Conservation (phyloP, 2,888 invertebrate genomes). For the Melanostoma scalare region DNA sequence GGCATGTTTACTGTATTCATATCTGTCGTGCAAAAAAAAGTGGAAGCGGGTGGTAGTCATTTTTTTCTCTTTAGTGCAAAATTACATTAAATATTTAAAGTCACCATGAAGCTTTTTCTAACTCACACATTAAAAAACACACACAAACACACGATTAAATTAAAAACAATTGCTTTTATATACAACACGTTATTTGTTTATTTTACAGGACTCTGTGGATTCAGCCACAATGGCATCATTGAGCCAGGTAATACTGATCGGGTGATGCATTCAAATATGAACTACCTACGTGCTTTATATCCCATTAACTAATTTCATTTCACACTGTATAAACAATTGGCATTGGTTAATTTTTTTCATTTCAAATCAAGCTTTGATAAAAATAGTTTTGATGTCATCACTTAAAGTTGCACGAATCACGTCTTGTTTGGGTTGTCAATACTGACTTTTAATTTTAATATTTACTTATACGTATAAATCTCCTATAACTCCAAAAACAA, state of each 20-base stretch:
- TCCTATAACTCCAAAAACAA: neutral
- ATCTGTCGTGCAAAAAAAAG: constrained; percentile 38
- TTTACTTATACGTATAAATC: neutral
- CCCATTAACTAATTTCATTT: constrained; percentile 11
- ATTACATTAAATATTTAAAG: constrained; percentile 8
- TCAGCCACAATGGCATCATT: constrained; percentile 83
- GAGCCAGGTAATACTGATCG: constrained; percentile 81
- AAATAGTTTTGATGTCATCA: neutral
- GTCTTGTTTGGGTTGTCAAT: neutral
- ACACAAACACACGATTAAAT: constrained; percentile 53
- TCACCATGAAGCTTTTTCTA: constrained; percentile 49
- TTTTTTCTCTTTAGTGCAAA: constrained; percentile 32
- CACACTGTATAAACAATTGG: neutral
- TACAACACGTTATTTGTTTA: constrained; percentile 76
- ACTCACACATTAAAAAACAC: constrained; percentile 35
- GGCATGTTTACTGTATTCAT: constrained; percentile 39
- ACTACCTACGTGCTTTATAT: constrained; percentile 24
- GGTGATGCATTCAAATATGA: constrained; percentile 39
- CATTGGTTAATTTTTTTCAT: neutral
- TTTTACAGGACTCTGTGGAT: constrained; percentile 82
- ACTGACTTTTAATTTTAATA: neutral
- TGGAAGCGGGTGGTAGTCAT: constrained; percentile 67
- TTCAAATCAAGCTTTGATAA: neutral
- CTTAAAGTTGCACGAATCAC: constrained; percentile 25
- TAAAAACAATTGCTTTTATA: constrained; percentile 63